A percentile compares a stretch with the other conserved stretches of the same genome.
Evolutionary conservation across 2,888 invertebrate species (phyloP).

Genomic region (Brenthis daphne): DNA sequence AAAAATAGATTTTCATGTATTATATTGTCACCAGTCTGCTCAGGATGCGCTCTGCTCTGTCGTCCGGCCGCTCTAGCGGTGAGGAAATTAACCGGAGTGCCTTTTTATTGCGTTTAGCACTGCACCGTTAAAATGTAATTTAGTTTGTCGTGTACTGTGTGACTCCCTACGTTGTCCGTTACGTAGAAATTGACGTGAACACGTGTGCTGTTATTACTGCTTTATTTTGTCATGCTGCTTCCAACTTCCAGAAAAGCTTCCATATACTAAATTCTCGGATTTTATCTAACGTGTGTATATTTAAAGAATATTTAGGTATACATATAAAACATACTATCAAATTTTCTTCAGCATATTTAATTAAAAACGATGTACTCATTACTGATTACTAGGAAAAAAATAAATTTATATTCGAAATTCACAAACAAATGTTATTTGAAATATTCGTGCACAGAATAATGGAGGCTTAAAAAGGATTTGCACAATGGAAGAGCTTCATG

Average conservation of each 20-base stretch:
- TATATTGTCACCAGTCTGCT: neutral
- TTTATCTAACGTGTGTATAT: too few relatives aligned
- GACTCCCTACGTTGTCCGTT: slow-evolving; percentile 32
- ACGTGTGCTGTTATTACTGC: slow-evolving; percentile 33
- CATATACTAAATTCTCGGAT: too few relatives aligned
- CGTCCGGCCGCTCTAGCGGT: slow-evolving; percentile 46
- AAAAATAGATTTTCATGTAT: slow-evolving; percentile 15
- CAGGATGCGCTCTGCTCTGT: slow-evolving; percentile 50
- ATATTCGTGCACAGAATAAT: slow-evolving; percentile 32
- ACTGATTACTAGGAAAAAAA: neutral
- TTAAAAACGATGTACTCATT: neutral
- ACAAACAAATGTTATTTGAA: slow-evolving; percentile 30
- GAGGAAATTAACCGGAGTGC: slow-evolving; percentile 67
- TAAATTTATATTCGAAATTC: slow-evolving; percentile 13
- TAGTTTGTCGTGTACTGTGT: slow-evolving; percentile 36
- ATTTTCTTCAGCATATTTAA: too few relatives aligned
- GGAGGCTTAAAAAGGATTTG: slow-evolving; percentile 37
- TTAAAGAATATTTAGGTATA: too few relatives aligned
- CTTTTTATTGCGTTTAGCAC: slow-evolving; percentile 69
- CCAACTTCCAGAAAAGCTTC: neutral
- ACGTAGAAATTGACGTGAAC: slow-evolving; percentile 34
- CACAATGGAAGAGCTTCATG: slow-evolving; percentile 23
- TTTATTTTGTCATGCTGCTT: slow-evolving; percentile 4
- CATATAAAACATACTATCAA: too few relatives aligned
- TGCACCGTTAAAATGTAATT: slow-evolving; percentile 57